Evolutionary conservation across 2,797 vertebrate genomes (phyloP), one percentile per base, ranked within the genome.

Genomic region (Peromyscus nudipes): DNA sequence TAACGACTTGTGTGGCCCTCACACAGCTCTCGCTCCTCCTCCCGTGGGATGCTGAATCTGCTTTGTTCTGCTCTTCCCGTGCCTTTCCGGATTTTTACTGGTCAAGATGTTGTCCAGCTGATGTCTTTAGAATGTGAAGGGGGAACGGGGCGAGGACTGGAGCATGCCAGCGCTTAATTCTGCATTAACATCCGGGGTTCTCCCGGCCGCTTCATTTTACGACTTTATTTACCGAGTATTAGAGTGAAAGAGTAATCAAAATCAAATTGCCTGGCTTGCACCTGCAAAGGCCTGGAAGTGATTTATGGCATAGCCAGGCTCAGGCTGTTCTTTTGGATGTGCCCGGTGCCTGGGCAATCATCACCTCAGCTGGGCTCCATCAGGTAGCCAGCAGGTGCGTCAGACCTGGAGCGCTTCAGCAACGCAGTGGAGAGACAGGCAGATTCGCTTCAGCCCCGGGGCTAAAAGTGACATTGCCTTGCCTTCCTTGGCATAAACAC

Each of bases 171-270:
- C 6, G 37, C 75, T 90, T 92, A 29, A 87, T 94, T 97, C 80
- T 67, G 67, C 57, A 94, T 93, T 80, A 37, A 29, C 65, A 23
- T 67, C 77, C 92, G 31, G 43, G 64, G 67, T 81, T 79, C 93
- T 89, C 82, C 31, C 82, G 84, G 92, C 27, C 85, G 85, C 82
- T 89, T 84, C 71, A 84, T 89, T 96, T 83, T 92, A 95, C 37
- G 60, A 81, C 92, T 93, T 92, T 96, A 89, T 96, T 97, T 95
- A 89, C 85, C 89, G 43, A 79, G 43, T 84, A 73, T 96, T 73
- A 87, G 91, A 94, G 64, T 84, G 89, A 86, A 95, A 94, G 95
- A 64, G 69, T 92, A 84, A 79, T 96, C 79, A 86, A 49, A 89
- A 73, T 67, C 92, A 89, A 84, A 95, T 93, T 62, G 31, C 86